Evolutionary conservation across 2,888 invertebrate species (phyloP).

Genomic region (Nemotelus pantherinus): DNA sequence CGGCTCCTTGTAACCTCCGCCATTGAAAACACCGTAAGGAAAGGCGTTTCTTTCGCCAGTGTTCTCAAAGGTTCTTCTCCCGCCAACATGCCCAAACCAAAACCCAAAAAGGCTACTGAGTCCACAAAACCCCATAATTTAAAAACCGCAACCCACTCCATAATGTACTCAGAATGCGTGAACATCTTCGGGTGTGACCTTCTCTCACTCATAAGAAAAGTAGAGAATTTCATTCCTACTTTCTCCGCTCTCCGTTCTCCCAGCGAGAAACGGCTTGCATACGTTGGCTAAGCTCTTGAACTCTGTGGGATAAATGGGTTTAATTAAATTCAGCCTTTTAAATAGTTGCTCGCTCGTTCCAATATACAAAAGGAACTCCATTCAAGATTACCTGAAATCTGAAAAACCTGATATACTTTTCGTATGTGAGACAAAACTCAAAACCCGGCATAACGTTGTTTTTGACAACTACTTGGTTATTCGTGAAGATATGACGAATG

Average conservation of each 20-base stretch:
- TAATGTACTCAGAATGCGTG: not conserved
- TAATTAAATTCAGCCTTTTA: not conserved
- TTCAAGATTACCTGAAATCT: not conserved
- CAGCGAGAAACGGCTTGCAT: not conserved
- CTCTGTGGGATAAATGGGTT: not conserved
- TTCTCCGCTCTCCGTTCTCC: not conserved
- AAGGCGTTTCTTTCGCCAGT: not conserved
- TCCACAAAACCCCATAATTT: not conserved
- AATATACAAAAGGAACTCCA: not conserved
- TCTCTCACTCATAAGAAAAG: slow-evolving; percentile 8
- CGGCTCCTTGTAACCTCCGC: not conserved
- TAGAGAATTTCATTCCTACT: not conserved
- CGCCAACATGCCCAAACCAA: not conserved
- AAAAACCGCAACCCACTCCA: not conserved
- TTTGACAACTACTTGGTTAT: not conserved
- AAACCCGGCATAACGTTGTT: not conserved
- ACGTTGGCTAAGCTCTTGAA: not conserved
- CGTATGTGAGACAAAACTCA: not conserved
- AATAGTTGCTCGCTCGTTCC: not conserved
- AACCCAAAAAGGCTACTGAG: not conserved
- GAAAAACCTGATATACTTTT: slow-evolving; percentile 12
- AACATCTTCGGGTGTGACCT: slow-evolving; percentile 19
- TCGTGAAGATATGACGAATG: not conserved
- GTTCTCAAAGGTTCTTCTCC: not conserved
- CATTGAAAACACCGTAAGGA: not conserved